A percentile compares a stretch with the other conserved stretches of the same genome.
phyloP scores from a whole-genome alignment of 2,888 invertebrate species.

The Dorcus parallelipipedus region DNA sequence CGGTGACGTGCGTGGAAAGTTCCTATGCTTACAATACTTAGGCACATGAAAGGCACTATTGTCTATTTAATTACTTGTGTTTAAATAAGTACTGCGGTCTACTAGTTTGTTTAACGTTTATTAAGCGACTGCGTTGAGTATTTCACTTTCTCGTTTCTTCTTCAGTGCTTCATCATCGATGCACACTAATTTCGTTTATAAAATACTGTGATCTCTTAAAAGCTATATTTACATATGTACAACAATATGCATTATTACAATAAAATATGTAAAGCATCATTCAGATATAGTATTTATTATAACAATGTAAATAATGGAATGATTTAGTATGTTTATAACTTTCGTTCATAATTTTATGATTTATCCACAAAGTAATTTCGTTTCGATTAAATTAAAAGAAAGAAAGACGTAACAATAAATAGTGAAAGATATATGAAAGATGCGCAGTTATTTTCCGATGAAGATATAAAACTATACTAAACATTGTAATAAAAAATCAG shows the following conservation, averaged over 20 bases:
- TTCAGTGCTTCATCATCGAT: neutral
- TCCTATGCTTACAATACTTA: constrained; percentile 18
- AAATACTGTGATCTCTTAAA: constrained; percentile 32
- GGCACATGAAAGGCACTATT: constrained; percentile 46
- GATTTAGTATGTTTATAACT: constrained; percentile 10
- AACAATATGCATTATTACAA: constrained; percentile 31
- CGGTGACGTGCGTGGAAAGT: neutral
- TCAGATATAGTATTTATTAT: constrained; percentile 3
- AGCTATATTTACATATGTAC: constrained; percentile 42
- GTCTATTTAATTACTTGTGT: constrained; percentile 25
- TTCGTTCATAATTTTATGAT: constrained; percentile 3
- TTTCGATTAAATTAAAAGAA: constrained; percentile 9
- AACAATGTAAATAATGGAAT: constrained; percentile 21
- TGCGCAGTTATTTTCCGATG: neutral
- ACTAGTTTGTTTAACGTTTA: constrained; percentile 16
- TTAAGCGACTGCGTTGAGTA: constrained; percentile 1
- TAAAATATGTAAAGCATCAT: constrained; percentile 12
- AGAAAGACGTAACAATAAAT: constrained; percentile 8
- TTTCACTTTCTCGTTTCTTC: neutral
- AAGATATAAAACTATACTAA: constrained; percentile 8
- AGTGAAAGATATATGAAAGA: constrained; percentile 3
- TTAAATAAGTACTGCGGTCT: constrained; percentile 38
- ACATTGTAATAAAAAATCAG: constrained; percentile 38
- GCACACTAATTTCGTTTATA: constrained; percentile 22
- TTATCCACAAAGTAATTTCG: constrained; percentile 8